phyloP scores from a whole-genome alignment of 2,888 invertebrate species.

The Idaea dimidiata region DNA sequence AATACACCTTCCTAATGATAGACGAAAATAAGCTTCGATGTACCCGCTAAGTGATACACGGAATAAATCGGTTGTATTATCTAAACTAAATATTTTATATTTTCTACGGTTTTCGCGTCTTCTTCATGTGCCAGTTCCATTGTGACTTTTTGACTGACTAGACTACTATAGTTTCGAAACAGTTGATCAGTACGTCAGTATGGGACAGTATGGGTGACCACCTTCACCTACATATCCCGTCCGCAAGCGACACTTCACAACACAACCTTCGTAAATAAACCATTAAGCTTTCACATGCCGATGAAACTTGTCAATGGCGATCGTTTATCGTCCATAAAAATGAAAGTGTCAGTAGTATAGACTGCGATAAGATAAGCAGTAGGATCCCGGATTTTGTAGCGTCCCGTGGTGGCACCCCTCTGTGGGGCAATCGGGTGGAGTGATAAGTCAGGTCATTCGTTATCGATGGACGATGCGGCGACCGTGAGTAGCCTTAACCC shows the following conservation, averaged over 20 bases:
- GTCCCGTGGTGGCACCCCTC: neutral
- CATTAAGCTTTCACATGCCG: conserved; percentile 5
- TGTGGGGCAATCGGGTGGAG: conserved; percentile 7
- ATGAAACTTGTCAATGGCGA: neutral
- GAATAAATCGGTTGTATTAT: no score
- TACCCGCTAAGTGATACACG: no score
- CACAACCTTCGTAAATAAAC: neutral
- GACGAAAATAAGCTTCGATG: neutral
- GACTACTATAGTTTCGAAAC: neutral
- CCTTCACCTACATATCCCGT: neutral
- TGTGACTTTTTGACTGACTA: neutral
- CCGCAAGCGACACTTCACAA: neutral
- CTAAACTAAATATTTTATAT: neutral
- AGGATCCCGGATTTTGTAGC: conserved; percentile 18
- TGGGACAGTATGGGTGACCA: neutral
- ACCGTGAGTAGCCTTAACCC: conserved; percentile 16
- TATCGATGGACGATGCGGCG: conserved; percentile 11
- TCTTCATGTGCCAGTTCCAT: neutral
- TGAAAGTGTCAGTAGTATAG: conserved; percentile 5
- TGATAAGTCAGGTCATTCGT: conserved; percentile 14
- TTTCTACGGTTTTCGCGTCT: neutral
- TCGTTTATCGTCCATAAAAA: conserved; percentile 1
- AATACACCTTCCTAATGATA: neutral
- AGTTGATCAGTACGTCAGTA: neutral
- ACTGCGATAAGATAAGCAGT: conserved; percentile 16